These are phyloP conservation scores for Solea solea DNA, from an alignment of 2,113 vertebrate species.

Conservation along the genomic window DNA sequence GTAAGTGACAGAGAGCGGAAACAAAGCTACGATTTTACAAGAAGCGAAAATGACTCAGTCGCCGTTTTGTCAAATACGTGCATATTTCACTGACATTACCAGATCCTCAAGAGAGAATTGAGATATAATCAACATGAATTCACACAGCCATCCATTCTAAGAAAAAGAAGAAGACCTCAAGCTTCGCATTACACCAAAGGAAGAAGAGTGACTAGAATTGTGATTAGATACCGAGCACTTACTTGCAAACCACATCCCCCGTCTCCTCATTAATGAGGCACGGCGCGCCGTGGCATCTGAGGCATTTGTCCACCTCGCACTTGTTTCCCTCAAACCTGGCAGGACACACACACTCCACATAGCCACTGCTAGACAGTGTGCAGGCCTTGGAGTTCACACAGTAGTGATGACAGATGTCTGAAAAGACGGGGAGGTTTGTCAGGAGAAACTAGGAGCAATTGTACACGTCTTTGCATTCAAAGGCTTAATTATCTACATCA, in stretches of 20 bases:
- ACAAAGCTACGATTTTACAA: conserved; percentile 34
- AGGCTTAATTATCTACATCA: conserved; percentile 80
- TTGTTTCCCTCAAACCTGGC: conserved; percentile 90
- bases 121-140: conserved; percentile 44
- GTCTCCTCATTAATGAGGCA: conserved; percentile 89
- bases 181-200: too few relatives aligned
- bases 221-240: conserved; percentile 69
- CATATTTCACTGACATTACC: conserved; percentile 34
- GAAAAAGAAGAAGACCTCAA: background rate
- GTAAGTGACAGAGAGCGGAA: conserved; percentile 31
- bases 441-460: conserved; percentile 60
- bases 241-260: conserved; percentile 94
- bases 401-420: conserved; percentile 97
- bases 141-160: background rate
- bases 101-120: conserved; percentile 16
- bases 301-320: conserved; percentile 95
- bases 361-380: conserved; percentile 87
- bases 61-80: conserved; percentile 36
- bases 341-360: conserved; percentile 93
- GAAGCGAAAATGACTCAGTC: conserved; percentile 16
- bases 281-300: conserved; percentile 90
- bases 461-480: conserved; percentile 70
- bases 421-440: conserved; percentile 27
- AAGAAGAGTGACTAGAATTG: conserved; percentile 8
- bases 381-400: conserved; percentile 97